Evolutionary conservation across 2,113 vertebrate species (phyloP).

Genomic region (Petroica traversi): DNA sequence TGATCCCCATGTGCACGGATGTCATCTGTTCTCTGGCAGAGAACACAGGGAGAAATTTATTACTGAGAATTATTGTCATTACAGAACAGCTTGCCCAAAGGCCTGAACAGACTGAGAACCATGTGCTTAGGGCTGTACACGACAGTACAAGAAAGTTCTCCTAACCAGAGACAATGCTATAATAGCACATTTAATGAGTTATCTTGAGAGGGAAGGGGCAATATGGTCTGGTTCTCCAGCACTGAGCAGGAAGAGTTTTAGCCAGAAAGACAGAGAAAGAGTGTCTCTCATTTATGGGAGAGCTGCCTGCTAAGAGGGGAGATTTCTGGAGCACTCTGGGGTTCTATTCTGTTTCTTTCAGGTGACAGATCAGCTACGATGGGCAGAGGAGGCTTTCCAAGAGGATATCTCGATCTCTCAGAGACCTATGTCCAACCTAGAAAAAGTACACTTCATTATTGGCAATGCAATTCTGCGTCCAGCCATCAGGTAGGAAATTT

Average conservation of each 20-base stretch:
- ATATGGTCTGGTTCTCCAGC: not conserved
- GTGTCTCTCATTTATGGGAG: not conserved
- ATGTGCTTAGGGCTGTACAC: not conserved
- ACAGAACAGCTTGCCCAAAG: not conserved
- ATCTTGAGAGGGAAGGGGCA: not conserved
- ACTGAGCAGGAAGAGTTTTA: not conserved
- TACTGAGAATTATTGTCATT: not conserved
- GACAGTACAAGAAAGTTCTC: not conserved
- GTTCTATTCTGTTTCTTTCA: conserved; percentile 37
- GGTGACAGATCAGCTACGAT: conserved; percentile 73
- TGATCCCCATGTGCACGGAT: not conserved
- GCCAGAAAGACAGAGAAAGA: not conserved
- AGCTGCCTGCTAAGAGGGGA: not conserved
- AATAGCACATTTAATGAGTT: not conserved
- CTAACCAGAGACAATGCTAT: not conserved
- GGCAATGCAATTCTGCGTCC: conserved; percentile 85
- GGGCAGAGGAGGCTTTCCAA: conserved; percentile 70
- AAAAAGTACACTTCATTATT: conserved; percentile 92
- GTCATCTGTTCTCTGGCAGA: not conserved
- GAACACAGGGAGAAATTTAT: not conserved
- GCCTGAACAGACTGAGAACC: not conserved
- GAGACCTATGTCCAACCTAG: conserved; percentile 85
- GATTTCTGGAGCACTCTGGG: not conserved
- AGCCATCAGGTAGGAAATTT: conserved; percentile 82
- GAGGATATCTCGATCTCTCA: conserved; percentile 77